These are phyloP conservation scores for Lepidurus packardi DNA, from an alignment of 1,140 invertebrate genomes.

Conservation along the genomic window DNA sequence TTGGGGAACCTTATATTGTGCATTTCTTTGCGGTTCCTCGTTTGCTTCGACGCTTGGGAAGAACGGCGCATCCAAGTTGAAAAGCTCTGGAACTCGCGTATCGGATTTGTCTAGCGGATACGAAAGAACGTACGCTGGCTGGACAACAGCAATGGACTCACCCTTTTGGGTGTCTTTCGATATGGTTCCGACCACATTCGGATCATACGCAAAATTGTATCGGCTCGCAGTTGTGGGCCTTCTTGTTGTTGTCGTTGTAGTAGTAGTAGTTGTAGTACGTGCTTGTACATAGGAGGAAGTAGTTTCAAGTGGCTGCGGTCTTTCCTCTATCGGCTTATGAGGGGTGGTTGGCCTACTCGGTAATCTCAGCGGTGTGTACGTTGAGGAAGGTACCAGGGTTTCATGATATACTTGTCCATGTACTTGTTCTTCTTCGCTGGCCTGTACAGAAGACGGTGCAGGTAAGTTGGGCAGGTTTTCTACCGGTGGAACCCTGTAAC, in stretches of 20 bases:
- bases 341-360: neutral
- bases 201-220: neutral
- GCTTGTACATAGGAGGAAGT: neutral
- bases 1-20: neutral
- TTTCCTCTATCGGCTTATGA: neutral
- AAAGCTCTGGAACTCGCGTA: conserved; percentile 12
- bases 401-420: neutral
- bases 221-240: neutral
- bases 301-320: neutral
- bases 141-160: conserved; percentile 26
- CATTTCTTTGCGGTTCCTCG: neutral
- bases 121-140: conserved; percentile 28
- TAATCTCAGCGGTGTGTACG: neutral
- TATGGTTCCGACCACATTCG: neutral
- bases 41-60: conserved; percentile 23
- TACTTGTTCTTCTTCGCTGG: neutral
- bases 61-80: conserved; percentile 31
- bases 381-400: neutral
- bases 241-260: neutral
- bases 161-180: conserved; percentile 22
- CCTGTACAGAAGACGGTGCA: neutral
- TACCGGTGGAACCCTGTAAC: conserved; percentile 21
- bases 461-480: neutral
- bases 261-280: neutral
- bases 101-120: neutral